phyloP scores from a whole-genome alignment of 2,888 invertebrate genomes.

The Antheraea assamensis region DNA sequence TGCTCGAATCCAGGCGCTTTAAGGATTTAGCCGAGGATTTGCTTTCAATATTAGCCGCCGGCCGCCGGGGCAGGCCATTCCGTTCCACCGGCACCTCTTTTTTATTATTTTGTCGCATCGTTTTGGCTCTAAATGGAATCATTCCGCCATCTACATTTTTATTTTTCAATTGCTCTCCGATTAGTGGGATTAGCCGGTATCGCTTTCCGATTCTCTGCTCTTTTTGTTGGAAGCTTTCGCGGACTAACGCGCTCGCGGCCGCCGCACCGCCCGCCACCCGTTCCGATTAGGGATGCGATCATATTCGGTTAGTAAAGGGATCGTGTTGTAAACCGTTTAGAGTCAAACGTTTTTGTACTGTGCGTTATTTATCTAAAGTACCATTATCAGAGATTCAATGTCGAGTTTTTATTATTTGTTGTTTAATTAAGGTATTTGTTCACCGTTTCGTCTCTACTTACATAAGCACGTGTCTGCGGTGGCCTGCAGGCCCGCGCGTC shows the following conservation, averaged over 20 bases:
- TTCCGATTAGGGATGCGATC: conserved; percentile 43
- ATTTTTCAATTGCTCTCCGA: conserved; percentile 83
- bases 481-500: conserved; percentile 64
- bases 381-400: conserved; percentile 64
- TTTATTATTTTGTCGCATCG: conserved; percentile 83
- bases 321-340: conserved; percentile 31
- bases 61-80: conserved; percentile 69
- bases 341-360: conserved; percentile 31
- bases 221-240: conserved; percentile 73
- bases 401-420: conserved; percentile 67
- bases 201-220: conserved; percentile 80
- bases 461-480: conserved; percentile 61
- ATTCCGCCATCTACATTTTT: conserved; percentile 83
- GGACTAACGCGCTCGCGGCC: conserved; percentile 56
- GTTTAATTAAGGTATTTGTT: conserved; percentile 72
- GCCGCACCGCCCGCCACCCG: conserved; percentile 46
- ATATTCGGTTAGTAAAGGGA: conserved; percentile 29
- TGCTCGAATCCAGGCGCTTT: conserved; percentile 79
- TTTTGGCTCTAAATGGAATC: conserved; percentile 81
- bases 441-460: conserved; percentile 50
- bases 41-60: conserved; percentile 82
- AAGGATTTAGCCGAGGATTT: conserved; percentile 82
- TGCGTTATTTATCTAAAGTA: conserved; percentile 23
- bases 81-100: conserved; percentile 70
- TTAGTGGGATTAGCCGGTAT: conserved; percentile 81